phyloP scores from a whole-genome alignment of 2,888 invertebrate genomes.

The Sarcophaga rosellei region DNA sequence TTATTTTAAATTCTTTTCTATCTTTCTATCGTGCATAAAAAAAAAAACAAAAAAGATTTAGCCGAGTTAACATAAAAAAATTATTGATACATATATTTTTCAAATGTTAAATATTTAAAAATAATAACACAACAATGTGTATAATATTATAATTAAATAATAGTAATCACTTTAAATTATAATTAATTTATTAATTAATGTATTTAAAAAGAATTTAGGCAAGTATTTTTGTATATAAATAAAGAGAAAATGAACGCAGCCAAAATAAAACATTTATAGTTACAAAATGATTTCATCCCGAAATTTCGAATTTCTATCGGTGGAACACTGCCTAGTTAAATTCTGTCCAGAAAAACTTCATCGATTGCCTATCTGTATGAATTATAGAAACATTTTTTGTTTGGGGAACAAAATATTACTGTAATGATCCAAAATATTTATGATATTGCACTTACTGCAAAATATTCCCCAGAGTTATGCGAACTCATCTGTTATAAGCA shows the following conservation, averaged over 20 bases:
- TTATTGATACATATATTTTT: neutral
- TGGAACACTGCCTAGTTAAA: no score
- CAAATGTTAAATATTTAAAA: conserved; percentile 17
- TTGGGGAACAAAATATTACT: no score
- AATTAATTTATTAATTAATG: conserved; percentile 31
- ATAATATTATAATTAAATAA: conserved; percentile 33
- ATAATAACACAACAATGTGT: conserved; percentile 23
- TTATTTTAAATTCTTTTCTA: conserved; percentile 5
- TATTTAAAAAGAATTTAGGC: conserved; percentile 23
- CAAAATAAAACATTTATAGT: conserved; percentile 27
- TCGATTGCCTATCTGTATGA: no score
- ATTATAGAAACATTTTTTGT: no score
- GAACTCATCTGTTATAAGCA: conserved; percentile 3
- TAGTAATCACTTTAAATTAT: conserved; percentile 39
- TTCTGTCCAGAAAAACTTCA: no score
- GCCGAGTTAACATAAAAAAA: conserved; percentile 1
- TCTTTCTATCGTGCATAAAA: neutral
- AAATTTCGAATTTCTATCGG: no score
- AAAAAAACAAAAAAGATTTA: neutral
- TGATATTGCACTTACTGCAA: no score
- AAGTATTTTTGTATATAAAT: conserved; percentile 54
- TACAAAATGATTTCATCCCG: neutral
- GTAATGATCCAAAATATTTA: no score
- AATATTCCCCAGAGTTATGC: conserved; percentile 32
- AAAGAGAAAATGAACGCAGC: conserved; percentile 19